Evolutionary conservation across 2,797 vertebrate species (phyloP).

Genomic region (Carduelis carduelis): DNA sequence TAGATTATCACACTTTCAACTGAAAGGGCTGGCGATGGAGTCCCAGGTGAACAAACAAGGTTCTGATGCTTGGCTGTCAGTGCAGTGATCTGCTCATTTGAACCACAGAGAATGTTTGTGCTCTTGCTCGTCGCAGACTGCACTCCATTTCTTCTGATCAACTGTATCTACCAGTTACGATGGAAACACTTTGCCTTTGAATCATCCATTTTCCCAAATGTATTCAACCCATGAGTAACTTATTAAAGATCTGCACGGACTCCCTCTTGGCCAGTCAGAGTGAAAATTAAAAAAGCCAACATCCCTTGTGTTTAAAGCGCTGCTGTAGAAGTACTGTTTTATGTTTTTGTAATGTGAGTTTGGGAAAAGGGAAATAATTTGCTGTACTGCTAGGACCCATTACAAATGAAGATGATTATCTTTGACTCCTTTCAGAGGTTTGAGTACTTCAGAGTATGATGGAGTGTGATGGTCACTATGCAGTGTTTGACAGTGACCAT

Average conservation of each 20-base stretch:
- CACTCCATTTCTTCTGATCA: neutral
- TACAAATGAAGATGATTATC: slow-evolving; percentile 10
- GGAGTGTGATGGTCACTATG: neutral
- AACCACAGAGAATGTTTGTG: neutral
- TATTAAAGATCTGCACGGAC: neutral
- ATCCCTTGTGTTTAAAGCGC: neutral
- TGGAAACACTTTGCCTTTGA: slow-evolving; percentile 22
- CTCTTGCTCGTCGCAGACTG: neutral
- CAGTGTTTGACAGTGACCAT: slow-evolving; percentile 1
- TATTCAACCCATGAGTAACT: slow-evolving; percentile 17
- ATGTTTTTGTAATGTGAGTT: neutral
- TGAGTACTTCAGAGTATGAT: neutral
- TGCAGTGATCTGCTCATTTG: neutral
- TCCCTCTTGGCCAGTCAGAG: neutral
- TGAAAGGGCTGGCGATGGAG: neutral
- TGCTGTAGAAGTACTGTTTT: neutral
- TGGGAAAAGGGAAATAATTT: neutral
- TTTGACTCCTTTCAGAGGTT: neutral
- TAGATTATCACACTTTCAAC: neutral
- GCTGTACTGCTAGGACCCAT: neutral
- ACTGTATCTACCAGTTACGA: neutral
- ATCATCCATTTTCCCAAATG: slow-evolving; percentile 25
- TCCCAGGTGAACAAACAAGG: neutral
- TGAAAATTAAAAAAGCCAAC: neutral
- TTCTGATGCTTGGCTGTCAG: neutral